phyloP scores from a whole-genome alignment of 2,888 invertebrate species.

The Conomelus anceps region DNA sequence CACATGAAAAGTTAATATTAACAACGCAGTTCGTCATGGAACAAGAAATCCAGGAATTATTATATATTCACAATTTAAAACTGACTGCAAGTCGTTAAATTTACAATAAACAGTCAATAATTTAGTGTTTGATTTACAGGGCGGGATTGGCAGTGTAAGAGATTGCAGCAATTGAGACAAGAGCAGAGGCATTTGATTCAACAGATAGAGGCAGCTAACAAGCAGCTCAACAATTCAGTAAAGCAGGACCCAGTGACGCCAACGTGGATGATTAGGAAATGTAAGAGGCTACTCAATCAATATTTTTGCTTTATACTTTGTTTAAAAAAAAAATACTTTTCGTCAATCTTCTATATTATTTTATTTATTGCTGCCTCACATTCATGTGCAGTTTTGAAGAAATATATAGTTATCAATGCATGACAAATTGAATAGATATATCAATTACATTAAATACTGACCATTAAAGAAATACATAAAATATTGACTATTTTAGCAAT shows the following conservation, averaged over 20 bases:
- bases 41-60: no score
- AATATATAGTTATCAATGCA: no score
- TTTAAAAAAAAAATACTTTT: background rate
- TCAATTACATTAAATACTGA: no score
- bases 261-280: background rate
- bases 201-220: background rate
- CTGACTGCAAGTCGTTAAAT: no score
- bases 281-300: background rate
- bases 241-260: background rate
- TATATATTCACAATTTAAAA: no score
- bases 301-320: background rate
- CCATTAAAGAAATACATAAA: no score
- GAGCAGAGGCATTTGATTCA: background rate
- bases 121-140: background rate
- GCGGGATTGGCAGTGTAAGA: slow-evolving; percentile 1
- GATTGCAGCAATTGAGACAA: slow-evolving; percentile 1
- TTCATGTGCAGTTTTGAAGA: no score
- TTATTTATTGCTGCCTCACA: no score
- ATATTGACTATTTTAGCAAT: no score
- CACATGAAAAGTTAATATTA: no score
- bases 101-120: background rate
- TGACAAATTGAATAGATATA: no score
- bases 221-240: background rate
- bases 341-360: background rate
- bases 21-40: no score